Base-by-base conservation (phyloP, 2,113 vertebrate genomes). In the Pontoporia blainvillei region DNA sequence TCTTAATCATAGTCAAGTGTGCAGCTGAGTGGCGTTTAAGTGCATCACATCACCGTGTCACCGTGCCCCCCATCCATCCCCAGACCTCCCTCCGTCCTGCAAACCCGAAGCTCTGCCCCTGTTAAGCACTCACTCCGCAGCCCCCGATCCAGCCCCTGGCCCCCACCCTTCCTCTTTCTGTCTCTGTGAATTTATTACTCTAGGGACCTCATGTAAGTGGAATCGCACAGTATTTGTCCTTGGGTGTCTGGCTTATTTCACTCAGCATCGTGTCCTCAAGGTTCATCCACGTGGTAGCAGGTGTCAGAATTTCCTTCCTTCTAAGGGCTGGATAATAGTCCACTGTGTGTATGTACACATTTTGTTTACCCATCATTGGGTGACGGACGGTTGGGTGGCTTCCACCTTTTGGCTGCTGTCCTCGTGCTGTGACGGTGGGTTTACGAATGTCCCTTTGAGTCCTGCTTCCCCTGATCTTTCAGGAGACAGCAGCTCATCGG, bases 81-180 rank as follows among this genome's bases (percentile, higher is more conserved):
- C 25, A 62, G 61, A 34, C 3, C 17, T 73, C 61, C 79, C 34
- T 23, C 62, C 61, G n/a, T 52, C 61, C 69, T 64, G 29, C n/a
- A 64, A 41, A 91, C 34, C 49, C 5, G n/a, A 64, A 52, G 12
- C 59, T 31, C 36, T 78, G 15, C 39, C 2, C n/a, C 8, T 25
- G 46, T 57, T 20, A 64, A 69, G 49, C 61, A 23, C 31, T 44
- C 34, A 13, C 27, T 8, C 14, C 69, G 7, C 1, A 2, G 27
- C 23, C n/a, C n/a, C 18, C 8, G 0, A 10, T 0, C 54, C 25
- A 4, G 7, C 14, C 18, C 54, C 69, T 11, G 62, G 29, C 23
- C 57, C 11, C 15, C 9, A 9, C 15, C 12, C 23, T 29, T 44
- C 61, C 23, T 7, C n/a, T 81, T n/a, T 41, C 25, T 21, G 23